Percentiles rank a stretch among this genome's conserved stretches.
Conservation (phyloP, 2,797 vertebrate species). For the Myotis planiceps region DNA sequence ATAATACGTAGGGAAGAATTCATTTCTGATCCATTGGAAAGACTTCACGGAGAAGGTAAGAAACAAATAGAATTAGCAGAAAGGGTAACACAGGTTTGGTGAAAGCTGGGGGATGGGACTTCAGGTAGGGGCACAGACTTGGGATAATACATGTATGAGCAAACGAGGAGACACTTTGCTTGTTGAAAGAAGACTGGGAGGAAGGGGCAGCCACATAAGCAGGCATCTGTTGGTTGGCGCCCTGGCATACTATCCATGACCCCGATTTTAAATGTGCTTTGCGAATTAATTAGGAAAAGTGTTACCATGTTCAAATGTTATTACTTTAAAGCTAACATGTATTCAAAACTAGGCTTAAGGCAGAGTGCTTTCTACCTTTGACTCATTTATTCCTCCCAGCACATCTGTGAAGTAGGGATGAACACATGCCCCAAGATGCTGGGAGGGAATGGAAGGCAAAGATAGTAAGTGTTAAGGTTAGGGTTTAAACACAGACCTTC, state of each 20-base stretch:
- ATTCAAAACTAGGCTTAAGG: not conserved
- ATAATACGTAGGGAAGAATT: not conserved
- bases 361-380: not conserved
- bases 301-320: not conserved
- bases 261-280: not conserved
- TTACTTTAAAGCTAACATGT: not conserved
- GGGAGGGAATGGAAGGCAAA: not conserved
- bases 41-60: not conserved
- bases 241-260: not conserved
- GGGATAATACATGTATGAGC: not conserved
- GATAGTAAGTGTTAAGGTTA: not conserved
- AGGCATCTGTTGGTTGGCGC: not conserved
- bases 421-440: not conserved
- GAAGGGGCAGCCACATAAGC: not conserved
- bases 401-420: not conserved
- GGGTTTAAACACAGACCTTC: not conserved
- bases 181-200: not conserved
- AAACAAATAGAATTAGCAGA: not conserved
- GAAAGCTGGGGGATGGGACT: not conserved
- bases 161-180: not conserved
- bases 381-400: not conserved
- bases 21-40: not conserved
- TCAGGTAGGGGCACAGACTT: not conserved
- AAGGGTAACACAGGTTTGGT: not conserved
- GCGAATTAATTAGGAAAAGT: constrained; percentile 32